phyloP scores from a whole-genome alignment of 2,113 vertebrate genomes.

The Crotalus viridis region DNA sequence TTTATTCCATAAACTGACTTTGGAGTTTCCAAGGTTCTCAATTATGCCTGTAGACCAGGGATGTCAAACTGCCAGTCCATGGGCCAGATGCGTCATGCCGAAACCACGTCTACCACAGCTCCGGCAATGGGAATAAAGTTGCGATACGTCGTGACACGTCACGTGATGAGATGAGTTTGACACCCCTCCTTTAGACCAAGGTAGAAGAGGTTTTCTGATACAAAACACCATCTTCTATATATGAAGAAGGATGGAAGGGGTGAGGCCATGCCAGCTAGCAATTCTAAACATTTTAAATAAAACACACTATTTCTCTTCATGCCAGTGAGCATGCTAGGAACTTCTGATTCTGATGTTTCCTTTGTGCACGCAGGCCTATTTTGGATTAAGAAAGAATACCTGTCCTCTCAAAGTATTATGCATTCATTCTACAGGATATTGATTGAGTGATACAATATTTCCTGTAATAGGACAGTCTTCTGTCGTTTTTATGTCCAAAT shows the following conservation, averaged over 20 bases:
- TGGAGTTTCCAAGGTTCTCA: neutral
- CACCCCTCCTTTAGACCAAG: neutral
- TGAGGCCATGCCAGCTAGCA: neutral
- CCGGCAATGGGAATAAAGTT: no score
- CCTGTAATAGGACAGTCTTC: neutral
- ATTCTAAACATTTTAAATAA: neutral
- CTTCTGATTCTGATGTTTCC: neutral
- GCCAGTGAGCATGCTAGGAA: neutral
- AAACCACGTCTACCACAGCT: no score
- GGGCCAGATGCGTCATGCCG: no score
- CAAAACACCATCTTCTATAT: neutral
- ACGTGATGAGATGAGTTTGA: no score
- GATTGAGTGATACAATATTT: neutral
- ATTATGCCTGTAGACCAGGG: neutral
- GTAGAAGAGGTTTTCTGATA: neutral
- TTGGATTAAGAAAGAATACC: neutral
- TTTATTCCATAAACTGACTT: neutral
- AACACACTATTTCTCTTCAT: neutral
- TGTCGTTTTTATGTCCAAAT: conserved; percentile 13
- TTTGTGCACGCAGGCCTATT: neutral
- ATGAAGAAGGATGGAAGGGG: neutral
- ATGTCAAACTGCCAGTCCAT: no score
- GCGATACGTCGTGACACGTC: no score
- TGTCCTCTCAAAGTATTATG: neutral
- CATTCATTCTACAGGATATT: neutral